Percentiles rank a stretch among this genome's conserved stretches.
Evolutionary conservation across 2,888 invertebrate species (phyloP).

Genomic region (Polydrusus tereticollis): DNA sequence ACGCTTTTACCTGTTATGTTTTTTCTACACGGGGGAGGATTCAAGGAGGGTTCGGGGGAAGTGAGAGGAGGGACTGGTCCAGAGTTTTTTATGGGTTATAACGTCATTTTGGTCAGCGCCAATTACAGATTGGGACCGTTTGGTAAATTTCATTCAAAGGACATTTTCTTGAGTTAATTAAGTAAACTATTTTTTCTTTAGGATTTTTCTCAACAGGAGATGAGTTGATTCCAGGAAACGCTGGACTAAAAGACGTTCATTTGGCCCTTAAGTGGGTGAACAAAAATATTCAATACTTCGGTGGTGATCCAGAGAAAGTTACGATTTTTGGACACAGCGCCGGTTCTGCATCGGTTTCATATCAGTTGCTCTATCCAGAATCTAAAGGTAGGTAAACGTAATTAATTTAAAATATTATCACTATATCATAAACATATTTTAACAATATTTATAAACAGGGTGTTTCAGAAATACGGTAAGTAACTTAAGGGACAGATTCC

Average conservation of each 20-base stretch:
- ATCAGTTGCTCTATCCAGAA: conserved; percentile 51
- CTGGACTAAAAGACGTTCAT: conserved; percentile 60
- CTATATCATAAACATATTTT: no score
- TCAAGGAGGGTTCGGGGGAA: conserved; percentile 15
- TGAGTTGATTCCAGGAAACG: conserved; percentile 57
- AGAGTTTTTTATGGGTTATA: conserved; percentile 51
- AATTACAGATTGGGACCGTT: conserved; percentile 55
- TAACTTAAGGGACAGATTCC: no score
- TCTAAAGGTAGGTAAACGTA: conserved; percentile 43
- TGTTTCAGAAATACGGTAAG: no score
- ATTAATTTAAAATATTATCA: not conserved
- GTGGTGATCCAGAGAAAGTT: conserved; percentile 58
- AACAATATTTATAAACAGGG: no score
- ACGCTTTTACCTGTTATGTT: conserved; percentile 53
- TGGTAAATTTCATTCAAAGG: conserved; percentile 43
- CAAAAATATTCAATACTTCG: conserved; percentile 58
- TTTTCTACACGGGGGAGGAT: conserved; percentile 54
- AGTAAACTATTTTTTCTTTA: conserved; percentile 20
- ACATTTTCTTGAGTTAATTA: not conserved
- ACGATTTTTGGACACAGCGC: conserved; percentile 60
- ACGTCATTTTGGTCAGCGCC: conserved; percentile 52
- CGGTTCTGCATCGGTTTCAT: conserved; percentile 59
- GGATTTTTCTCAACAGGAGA: conserved; percentile 61
- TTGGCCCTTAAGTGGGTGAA: conserved; percentile 58
- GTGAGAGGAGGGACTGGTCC: conserved; percentile 31